Conservation (phyloP, 1,140 invertebrate species). For the Caenorhabditis briggsae region DNA sequence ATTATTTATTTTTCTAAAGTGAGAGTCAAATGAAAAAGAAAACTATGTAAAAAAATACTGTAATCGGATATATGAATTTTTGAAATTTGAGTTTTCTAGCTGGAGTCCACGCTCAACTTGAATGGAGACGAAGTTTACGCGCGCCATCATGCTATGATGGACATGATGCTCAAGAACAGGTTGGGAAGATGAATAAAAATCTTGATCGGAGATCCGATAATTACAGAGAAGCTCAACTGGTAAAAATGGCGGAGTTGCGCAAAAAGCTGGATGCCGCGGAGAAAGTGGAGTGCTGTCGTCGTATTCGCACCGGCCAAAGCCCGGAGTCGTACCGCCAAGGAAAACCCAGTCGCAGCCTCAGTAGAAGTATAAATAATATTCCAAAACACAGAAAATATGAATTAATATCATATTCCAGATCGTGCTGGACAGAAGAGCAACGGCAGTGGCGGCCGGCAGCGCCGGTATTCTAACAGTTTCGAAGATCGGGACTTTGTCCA, state of each 20-base stretch:
- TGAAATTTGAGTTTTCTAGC: neutral
- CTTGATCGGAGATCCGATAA: neutral
- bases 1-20: too few species aligned
- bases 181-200: constrained; percentile 15
- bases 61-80: too few species aligned
- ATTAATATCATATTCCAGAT: neutral
- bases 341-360: constrained; percentile 61
- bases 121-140: constrained; percentile 67
- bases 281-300: constrained; percentile 75
- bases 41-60: too few species aligned
- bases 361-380: constrained; percentile 17
- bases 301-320: constrained; percentile 73
- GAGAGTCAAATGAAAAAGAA: too few species aligned
- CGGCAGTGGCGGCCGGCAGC: constrained; percentile 59
- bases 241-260: constrained; percentile 74
- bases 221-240: constrained; percentile 64
- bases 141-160: constrained; percentile 74
- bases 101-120: constrained; percentile 48
- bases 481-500: constrained; percentile 72
- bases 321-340: constrained; percentile 66
- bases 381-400: constrained; percentile 26
- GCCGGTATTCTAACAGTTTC: constrained; percentile 67
- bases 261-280: constrained; percentile 75
- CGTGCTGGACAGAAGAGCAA: constrained; percentile 27
- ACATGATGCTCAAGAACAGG: constrained; percentile 74